These are phyloP conservation scores for Paracentrotus lividus DNA, from an alignment of 53 echinoderm and acorn worm species.

Conservation along the genomic window DNA sequence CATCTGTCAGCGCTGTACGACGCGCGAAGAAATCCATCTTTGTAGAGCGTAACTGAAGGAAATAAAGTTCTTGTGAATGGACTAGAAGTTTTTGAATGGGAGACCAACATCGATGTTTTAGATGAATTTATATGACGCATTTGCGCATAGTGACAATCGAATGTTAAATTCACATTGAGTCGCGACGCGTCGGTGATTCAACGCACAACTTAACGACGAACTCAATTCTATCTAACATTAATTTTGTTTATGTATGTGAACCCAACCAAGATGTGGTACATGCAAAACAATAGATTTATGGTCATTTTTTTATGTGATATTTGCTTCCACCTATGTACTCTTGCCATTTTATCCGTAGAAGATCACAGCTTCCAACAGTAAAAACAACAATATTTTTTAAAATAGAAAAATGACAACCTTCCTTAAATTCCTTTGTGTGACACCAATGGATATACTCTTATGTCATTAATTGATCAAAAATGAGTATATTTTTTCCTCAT, in stretches of 20 bases:
- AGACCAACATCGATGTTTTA: background rate
- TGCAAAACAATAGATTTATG: background rate
- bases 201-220: background rate
- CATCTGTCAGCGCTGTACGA: constrained; percentile 84
- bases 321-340: background rate
- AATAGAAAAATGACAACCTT: background rate
- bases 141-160: background rate
- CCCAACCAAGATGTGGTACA: background rate
- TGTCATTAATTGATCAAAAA: no score
- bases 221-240: background rate
- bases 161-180: no score
- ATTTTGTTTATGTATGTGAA: no score
- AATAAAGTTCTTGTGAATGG: background rate
- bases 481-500: no score
- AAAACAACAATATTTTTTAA: background rate
- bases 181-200: background rate
- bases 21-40: constrained; percentile 81
- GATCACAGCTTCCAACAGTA: constrained; percentile 1
- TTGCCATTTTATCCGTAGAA: background rate
- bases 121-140: background rate
- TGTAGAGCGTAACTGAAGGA: constrained; percentile 63
- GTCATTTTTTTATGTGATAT: background rate
- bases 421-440: background rate
- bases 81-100: background rate
- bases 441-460: no score